Conservation (phyloP, 2,888 invertebrate genomes). For the Meiosimyza platycephala region DNA sequence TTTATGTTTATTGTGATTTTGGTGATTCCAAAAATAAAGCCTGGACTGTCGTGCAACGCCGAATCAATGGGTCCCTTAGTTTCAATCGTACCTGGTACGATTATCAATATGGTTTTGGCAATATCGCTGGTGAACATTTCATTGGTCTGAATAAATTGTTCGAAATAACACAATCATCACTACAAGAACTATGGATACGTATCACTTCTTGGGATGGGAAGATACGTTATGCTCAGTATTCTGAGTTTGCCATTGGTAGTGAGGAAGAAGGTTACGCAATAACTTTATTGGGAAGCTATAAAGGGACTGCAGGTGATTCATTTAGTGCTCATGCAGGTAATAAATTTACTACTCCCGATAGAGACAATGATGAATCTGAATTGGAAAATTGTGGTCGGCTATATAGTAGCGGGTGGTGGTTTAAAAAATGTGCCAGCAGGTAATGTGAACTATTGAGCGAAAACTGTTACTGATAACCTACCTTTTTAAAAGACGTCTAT, state of each 20-base stretch:
- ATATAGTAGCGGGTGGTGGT: conserved; percentile 41
- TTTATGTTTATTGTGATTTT: too few species aligned
- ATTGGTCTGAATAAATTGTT: conserved; percentile 38
- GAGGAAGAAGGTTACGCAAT: conserved; percentile 39
- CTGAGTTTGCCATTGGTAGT: conserved; percentile 37
- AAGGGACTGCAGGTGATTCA: conserved; percentile 38
- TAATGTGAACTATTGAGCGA: neutral
- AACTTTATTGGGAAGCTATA: conserved; percentile 37
- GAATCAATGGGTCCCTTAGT: neutral
- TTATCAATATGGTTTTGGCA: conserved; percentile 40
- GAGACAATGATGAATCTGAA: conserved; percentile 34
- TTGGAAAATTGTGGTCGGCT: conserved; percentile 32
- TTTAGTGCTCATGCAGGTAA: conserved; percentile 33
- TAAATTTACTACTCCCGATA: conserved; percentile 37
- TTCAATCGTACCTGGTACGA: conserved; percentile 39
- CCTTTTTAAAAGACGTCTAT: too few species aligned
- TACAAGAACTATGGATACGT: conserved; percentile 33
- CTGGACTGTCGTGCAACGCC: too few species aligned
- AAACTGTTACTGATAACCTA: too few species aligned
- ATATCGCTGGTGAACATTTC: conserved; percentile 37
- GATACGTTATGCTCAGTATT: conserved; percentile 30
- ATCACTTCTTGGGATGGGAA: conserved; percentile 35
- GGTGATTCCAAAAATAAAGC: too few species aligned
- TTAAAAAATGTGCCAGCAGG: conserved; percentile 37
- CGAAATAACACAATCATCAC: conserved; percentile 3